Conservation (phyloP, 2,113 vertebrate species). For the Clarias batrachus region DNA sequence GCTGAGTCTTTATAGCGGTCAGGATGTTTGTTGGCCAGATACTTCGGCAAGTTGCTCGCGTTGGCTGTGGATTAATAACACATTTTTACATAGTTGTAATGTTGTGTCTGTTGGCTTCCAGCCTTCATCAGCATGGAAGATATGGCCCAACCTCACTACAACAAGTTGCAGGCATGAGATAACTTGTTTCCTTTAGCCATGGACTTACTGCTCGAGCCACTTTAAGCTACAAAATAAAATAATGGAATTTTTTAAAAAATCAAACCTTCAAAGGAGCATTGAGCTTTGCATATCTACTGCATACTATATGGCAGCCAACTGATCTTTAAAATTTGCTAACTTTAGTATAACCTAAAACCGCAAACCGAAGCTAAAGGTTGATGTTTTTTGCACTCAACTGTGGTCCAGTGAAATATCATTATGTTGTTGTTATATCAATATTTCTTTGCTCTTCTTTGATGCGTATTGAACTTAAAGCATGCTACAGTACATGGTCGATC, state of each 20-base stretch:
- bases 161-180: slow-evolving; percentile 11
- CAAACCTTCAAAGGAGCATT: background rate
- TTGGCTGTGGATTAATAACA: slow-evolving; percentile 12
- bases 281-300: background rate
- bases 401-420: background rate
- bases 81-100: slow-evolving; percentile 3
- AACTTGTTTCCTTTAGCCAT: slow-evolving; percentile 1
- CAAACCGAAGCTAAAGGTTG: background rate
- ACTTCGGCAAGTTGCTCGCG: background rate
- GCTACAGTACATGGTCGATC: background rate
- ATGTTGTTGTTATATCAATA: too few species aligned
- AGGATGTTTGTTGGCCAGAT: background rate
- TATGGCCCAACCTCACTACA: background rate
- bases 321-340: background rate
- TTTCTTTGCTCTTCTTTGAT: background rate
- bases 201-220: background rate
- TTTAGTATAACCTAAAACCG: background rate
- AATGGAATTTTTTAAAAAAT: too few species aligned
- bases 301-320: background rate
- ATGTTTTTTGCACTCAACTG: background rate
- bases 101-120: slow-evolving; percentile 8
- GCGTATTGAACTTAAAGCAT: background rate
- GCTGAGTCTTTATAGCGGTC: background rate
- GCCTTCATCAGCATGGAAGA: background rate
- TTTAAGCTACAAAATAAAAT: too few species aligned